phyloP scores from a whole-genome alignment of 1,140 invertebrate genomes.

The Ostrea denselamellosa region DNA sequence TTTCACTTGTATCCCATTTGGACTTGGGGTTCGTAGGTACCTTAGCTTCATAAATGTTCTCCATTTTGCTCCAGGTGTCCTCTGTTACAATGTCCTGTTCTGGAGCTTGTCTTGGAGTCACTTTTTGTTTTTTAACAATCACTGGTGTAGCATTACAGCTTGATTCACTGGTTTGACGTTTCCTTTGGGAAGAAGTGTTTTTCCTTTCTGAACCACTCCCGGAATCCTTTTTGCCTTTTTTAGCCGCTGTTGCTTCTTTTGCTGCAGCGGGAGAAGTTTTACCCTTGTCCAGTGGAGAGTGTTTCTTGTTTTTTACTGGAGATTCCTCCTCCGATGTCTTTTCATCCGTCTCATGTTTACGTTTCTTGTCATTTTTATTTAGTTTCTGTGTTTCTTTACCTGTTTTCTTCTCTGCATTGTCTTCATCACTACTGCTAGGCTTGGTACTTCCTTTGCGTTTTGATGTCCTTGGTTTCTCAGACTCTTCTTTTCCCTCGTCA shows the following conservation, averaged over 20 bases:
- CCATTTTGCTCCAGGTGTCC: conserved; percentile 75
- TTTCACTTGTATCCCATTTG: conserved; percentile 77
- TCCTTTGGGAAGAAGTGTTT: conserved; percentile 52
- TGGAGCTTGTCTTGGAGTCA: conserved; percentile 46
- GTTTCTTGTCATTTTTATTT: conserved; percentile 46
- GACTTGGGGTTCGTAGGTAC: conserved; percentile 68
- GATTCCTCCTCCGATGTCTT: conserved; percentile 41
- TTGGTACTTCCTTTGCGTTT: conserved; percentile 53
- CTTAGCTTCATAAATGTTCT: conserved; percentile 69
- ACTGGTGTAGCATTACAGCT: conserved; percentile 63
- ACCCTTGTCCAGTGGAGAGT: conserved; percentile 51
- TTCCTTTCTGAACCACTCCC: conserved; percentile 55
- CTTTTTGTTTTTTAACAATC: conserved; percentile 53
- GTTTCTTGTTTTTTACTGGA: background rate
- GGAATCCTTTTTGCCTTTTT: conserved; percentile 58
- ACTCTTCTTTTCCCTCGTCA: conserved; percentile 45
- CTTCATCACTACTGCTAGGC: conserved; percentile 54
- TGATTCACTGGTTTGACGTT: conserved; percentile 66
- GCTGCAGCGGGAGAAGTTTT: conserved; percentile 45
- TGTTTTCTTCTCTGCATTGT: conserved; percentile 40
- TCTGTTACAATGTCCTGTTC: conserved; percentile 55
- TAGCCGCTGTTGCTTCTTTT: conserved; percentile 33
- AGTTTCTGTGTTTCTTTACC: conserved; percentile 30
- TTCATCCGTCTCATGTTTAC: conserved; percentile 43
- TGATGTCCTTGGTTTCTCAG: conserved; percentile 55